Evolutionary conservation across 2,113 vertebrate species (phyloP).

Genomic region (Catharus minimus): DNA sequence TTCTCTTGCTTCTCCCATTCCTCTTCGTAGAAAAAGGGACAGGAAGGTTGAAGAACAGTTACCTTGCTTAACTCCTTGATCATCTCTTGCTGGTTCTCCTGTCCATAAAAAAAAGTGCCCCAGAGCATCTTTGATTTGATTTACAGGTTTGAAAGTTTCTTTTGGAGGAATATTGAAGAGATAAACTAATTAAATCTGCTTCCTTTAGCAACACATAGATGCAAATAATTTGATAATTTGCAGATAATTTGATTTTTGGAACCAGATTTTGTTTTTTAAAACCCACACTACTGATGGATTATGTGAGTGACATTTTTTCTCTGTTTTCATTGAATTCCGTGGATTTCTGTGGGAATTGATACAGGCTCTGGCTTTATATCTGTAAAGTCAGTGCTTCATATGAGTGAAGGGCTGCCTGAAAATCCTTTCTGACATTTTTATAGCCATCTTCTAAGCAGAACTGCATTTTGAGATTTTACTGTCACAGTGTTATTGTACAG

Average conservation of each 20-base stretch:
- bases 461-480: not conserved
- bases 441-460: not conserved
- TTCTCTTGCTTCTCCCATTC: not conserved
- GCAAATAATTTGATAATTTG: not conserved
- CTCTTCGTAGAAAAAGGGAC: not conserved
- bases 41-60: not conserved
- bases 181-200: not conserved
- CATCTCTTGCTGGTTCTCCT: not conserved
- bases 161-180: not conserved
- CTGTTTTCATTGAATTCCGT: not conserved
- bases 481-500: not conserved
- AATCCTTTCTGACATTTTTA: not conserved
- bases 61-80: not conserved
- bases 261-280: not conserved
- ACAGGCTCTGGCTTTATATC: not conserved
- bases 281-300: rapidly evolving
- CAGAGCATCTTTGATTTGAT: not conserved
- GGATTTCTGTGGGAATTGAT: not conserved
- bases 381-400: not conserved
- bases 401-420: not conserved
- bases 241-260: not conserved
- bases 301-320: not conserved
- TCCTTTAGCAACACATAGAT: not conserved
- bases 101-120: not conserved
- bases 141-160: rapidly evolving